phyloP scores from a whole-genome alignment of 2,113 vertebrate species.

The Trematomus loennbergii region DNA sequence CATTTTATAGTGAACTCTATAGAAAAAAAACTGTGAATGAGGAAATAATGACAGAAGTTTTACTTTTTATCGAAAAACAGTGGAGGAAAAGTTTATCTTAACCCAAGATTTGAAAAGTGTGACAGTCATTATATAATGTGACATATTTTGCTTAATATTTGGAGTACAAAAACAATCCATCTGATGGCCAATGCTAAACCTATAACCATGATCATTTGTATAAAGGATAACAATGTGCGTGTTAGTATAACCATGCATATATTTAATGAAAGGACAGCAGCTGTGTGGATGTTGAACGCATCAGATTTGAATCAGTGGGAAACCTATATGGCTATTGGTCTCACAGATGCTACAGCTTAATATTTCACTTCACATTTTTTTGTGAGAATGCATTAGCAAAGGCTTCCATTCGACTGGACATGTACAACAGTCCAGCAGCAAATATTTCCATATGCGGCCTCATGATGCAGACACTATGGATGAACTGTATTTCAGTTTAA shows the following conservation, averaged over 20 bases:
- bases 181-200: slow-evolving; percentile 10
- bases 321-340: not conserved
- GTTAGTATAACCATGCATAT: slow-evolving; percentile 15
- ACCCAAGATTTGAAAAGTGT: too few relatives aligned
- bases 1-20: too few relatives aligned
- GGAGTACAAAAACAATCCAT: too few relatives aligned
- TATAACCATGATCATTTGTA: slow-evolving; percentile 16
- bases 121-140: too few relatives aligned
- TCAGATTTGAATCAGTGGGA: slow-evolving; percentile 29
- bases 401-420: not conserved
- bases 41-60: too few relatives aligned
- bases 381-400: not conserved
- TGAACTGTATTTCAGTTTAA: slow-evolving; percentile 33
- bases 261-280: not conserved
- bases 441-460: slow-evolving; percentile 19
- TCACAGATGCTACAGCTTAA: not conserved
- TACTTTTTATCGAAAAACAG: too few relatives aligned
- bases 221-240: slow-evolving; percentile 29
- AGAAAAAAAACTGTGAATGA: too few relatives aligned
- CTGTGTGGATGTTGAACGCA: not conserved
- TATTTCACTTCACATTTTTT: not conserved
- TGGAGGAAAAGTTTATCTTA: too few relatives aligned
- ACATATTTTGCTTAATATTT: too few relatives aligned
- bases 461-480: slow-evolving; percentile 25
- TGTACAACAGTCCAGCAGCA: not conserved